Conservation (phyloP, 1,140 invertebrate species). For the Idris sp. region DNA sequence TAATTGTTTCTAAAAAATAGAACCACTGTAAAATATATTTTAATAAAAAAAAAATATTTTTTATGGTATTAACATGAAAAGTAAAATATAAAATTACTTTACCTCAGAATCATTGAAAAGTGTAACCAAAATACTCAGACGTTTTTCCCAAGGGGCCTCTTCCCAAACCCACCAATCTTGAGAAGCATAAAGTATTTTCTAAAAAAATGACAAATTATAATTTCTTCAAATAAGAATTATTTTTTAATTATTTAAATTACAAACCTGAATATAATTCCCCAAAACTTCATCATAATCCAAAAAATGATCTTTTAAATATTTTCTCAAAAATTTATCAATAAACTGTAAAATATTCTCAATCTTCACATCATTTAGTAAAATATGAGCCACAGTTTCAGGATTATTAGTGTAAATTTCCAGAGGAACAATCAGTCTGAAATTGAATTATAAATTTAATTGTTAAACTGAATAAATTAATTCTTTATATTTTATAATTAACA, state of each 20-base stretch:
- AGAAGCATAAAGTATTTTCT: slow-evolving; percentile 64
- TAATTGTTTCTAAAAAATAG: slow-evolving; percentile 58
- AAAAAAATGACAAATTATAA: neutral
- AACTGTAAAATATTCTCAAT: slow-evolving; percentile 64
- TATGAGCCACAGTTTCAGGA: slow-evolving; percentile 64
- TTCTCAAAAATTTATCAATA: slow-evolving; percentile 65
- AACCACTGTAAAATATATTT: too few relatives aligned
- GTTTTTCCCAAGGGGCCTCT: slow-evolving; percentile 70
- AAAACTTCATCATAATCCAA: slow-evolving; percentile 68
- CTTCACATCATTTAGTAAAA: slow-evolving; percentile 66
- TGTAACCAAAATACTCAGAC: slow-evolving; percentile 61
- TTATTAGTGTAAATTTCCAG: slow-evolving; percentile 65
- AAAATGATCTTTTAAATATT: slow-evolving; percentile 70
- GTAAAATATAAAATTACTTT: neutral
- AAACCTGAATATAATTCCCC: slow-evolving; percentile 65
- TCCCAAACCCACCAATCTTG: slow-evolving; percentile 70
- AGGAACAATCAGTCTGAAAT: slow-evolving; percentile 64
- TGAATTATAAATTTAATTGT: slow-evolving; percentile 6
- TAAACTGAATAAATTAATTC: neutral
- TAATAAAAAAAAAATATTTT: too few relatives aligned
- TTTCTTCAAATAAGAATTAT: too few relatives aligned
- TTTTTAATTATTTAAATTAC: neutral
- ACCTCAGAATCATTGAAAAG: slow-evolving; percentile 69
- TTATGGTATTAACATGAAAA: too few relatives aligned
- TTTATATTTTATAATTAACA: neutral